Base-by-base conservation (phyloP, 2,888 invertebrate species). In the Volucella zonaria region DNA sequence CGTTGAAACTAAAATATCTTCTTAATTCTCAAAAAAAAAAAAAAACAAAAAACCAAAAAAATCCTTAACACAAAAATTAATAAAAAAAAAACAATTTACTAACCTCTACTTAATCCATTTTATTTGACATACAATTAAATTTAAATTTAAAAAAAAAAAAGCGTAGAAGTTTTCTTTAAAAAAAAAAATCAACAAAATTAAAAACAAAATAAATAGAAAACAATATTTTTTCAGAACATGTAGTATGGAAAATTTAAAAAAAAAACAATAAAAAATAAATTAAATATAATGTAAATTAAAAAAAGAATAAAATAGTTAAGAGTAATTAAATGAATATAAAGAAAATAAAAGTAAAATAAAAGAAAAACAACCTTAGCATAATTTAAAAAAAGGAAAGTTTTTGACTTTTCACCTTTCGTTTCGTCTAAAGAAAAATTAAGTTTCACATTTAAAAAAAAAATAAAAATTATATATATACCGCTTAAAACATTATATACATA, bases 221-320 rank as follows among this genome's bases (percentile, higher is more conserved):
- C 12, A 79, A 82, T 82, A 82, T 77, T 82, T 82, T 82, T 82
- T 71, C 81, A 82, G 77, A 81, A 71, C 47, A 54, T 38, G 81
- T 81, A 76, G 81, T 31, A 71, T 76, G 70, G 66, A 83, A 74
- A 79, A 67, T 68, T 43, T 56, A 15, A 77, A 78, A 47, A 47
- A 42, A 51, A 52, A 23, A 18, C 18, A 45, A 31, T 47, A 47
- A 47, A 42, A 51, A 52, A 23, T 1, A 1, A 45, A 31, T 47
- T 54, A 38, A 52, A 59, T 12, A 67, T 64, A 66, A 31, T 18
- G 23, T 47, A 47, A 74, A 80, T 2, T 31, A 52, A 47, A 52
- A 75, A 75, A 80, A 80, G 76, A 73, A 76, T 71, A 75, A n/a
- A 68, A 80, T 83, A 83, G 75, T 80, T 83, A 80, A 83, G 83